phyloP scores from a whole-genome alignment of 2,113 vertebrate species.

The Brachypteracias leptosomus region DNA sequence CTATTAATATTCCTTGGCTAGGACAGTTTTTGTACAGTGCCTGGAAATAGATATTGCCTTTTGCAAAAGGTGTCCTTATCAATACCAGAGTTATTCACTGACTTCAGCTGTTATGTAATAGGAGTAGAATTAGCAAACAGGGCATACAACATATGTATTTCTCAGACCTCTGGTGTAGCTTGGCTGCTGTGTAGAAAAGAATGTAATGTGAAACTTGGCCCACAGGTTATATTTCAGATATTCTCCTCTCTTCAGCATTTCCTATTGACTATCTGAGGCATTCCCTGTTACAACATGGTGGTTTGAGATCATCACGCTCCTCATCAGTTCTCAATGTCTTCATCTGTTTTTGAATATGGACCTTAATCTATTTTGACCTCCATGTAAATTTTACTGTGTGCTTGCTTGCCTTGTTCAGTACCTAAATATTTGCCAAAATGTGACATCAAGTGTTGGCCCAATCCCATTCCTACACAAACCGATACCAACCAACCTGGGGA shows the following conservation, averaged over 20 bases:
- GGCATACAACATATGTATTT: background rate
- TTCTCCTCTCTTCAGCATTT: background rate
- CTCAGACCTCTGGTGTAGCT: background rate
- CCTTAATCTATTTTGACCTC: background rate
- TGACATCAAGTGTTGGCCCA: background rate
- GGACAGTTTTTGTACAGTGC: background rate
- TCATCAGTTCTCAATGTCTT: background rate
- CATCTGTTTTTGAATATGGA: background rate
- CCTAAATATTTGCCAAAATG: background rate
- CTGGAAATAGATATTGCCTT: background rate
- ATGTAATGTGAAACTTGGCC: background rate
- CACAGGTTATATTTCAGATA: background rate
- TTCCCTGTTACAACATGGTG: background rate
- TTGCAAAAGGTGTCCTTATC: background rate
- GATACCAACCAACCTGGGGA: accelerated
- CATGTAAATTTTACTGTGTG: background rate
- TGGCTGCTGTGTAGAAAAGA: background rate
- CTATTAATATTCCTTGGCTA: background rate
- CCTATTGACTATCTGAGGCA: background rate
- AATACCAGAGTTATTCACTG: background rate
- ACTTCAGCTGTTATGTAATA: background rate
- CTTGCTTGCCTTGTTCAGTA: background rate
- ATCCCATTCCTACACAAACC: background rate
- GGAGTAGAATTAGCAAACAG: background rate
- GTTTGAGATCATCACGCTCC: background rate